A percentile compares a stretch with the other conserved stretches of the same genome.
Evolutionary conservation across 2,113 vertebrate genomes (phyloP).

Genomic region (Melanotaenia duboulayi): DNA sequence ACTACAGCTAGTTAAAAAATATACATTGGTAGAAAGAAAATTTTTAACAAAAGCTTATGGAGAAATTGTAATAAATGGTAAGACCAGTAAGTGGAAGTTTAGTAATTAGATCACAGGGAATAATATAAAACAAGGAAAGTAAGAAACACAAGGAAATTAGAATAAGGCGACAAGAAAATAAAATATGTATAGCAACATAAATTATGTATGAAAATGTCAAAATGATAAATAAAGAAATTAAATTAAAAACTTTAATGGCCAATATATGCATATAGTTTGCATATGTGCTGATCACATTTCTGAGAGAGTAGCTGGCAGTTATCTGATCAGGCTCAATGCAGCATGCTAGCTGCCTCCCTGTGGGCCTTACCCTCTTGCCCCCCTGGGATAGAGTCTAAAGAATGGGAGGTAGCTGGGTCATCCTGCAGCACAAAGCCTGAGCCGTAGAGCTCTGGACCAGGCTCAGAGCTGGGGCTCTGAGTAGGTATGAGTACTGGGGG

Average conservation of each 20-base stretch:
- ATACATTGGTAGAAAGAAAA: slow-evolving; percentile 75
- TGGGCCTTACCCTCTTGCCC: slow-evolving; percentile 98
- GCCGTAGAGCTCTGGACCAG: slow-evolving; percentile 92
- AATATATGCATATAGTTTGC: slow-evolving; percentile 36
- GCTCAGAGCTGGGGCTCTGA: slow-evolving; percentile 85
- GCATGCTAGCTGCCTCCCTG: slow-evolving; percentile 85
- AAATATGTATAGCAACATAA: slow-evolving; percentile 47
- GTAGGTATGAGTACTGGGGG: slow-evolving; percentile 96
- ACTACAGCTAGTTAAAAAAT: slow-evolving; percentile 79
- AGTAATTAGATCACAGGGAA: slow-evolving; percentile 50
- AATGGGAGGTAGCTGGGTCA: slow-evolving; percentile 95
- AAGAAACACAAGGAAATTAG: slow-evolving; percentile 43
- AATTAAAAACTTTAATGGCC: slow-evolving; percentile 80
- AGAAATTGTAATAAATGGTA: slow-evolving; percentile 38
- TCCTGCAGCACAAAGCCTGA: slow-evolving; percentile 96
- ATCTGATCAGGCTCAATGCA: slow-evolving; percentile 88
- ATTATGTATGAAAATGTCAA: slow-evolving; percentile 60
- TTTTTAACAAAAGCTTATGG: slow-evolving; percentile 40
- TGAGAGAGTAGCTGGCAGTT: slow-evolving; percentile 64
- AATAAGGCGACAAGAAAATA: slow-evolving; percentile 43
- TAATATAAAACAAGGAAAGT: slow-evolving; percentile 43
- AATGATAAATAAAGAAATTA: slow-evolving; percentile 11
- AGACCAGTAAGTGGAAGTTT: slow-evolving; percentile 28
- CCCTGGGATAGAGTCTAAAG: slow-evolving; percentile 96
- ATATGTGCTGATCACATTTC: slow-evolving; percentile 38